phyloP scores from a whole-genome alignment of 2,888 invertebrate species.

The Caenorhabditis sulstoni region DNA sequence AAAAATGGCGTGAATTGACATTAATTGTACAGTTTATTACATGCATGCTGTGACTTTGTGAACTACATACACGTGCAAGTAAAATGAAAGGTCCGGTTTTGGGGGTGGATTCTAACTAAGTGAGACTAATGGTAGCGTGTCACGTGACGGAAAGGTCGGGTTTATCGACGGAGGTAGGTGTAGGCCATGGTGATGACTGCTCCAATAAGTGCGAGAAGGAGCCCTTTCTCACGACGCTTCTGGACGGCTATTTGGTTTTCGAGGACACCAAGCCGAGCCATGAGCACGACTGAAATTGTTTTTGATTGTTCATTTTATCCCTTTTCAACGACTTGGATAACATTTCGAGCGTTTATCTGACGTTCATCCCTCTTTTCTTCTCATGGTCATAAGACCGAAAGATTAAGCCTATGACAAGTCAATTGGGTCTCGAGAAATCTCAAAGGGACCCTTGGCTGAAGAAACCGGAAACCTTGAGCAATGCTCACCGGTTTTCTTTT shows the following conservation, averaged over 20 bases:
- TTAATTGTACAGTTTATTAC: background rate
- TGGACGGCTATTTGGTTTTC: conserved; percentile 46
- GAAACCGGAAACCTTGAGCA: too few species aligned
- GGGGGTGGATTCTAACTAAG: background rate
- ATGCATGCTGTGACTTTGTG: background rate
- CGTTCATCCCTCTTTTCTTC: too few species aligned
- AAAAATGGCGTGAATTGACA: background rate
- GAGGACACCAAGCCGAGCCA: conserved; percentile 34
- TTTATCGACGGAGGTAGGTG: conserved; percentile 40
- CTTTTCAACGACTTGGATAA: too few species aligned
- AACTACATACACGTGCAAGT: background rate
- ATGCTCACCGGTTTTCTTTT: too few species aligned
- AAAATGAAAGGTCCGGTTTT: too few species aligned
- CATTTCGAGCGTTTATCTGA: too few species aligned
- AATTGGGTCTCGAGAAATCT: too few species aligned
- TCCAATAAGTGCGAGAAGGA: conserved; percentile 39
- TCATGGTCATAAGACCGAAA: too few species aligned
- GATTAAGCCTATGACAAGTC: too few species aligned
- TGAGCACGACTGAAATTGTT: conserved; percentile 30
- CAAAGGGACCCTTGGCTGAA: too few species aligned
- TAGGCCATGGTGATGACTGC: conserved; percentile 53
- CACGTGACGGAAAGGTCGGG: background rate
- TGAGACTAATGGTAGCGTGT: background rate
- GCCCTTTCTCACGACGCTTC: conserved; percentile 46
- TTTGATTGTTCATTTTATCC: too few species aligned